These are phyloP conservation scores for Morus bassanus DNA, from an alignment of 2,797 vertebrate genomes.

Conservation along the genomic window DNA sequence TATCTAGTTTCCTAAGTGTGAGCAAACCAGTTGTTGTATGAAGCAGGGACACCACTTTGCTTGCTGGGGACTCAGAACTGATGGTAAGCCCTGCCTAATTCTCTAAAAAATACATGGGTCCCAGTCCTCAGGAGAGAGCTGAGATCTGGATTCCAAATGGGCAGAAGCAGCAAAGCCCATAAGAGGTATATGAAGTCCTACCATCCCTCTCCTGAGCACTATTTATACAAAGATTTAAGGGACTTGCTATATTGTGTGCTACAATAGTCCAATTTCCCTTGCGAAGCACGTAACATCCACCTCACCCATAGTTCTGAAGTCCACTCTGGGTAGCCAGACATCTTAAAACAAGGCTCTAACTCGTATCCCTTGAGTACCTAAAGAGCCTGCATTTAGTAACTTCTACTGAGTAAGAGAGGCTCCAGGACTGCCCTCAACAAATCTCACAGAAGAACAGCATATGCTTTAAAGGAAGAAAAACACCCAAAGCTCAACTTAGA, in stretches of 20 bases:
- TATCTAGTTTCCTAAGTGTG: background rate
- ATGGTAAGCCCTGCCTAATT: background rate
- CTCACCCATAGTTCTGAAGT: background rate
- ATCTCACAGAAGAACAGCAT: background rate
- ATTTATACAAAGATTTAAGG: background rate
- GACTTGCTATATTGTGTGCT: background rate
- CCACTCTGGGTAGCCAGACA: background rate
- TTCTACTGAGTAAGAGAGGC: background rate
- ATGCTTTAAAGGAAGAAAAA: background rate
- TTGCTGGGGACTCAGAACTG: background rate
- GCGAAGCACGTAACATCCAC: fast-evolving
- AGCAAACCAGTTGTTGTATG: background rate
- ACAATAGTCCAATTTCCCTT: background rate
- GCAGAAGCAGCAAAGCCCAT: background rate
- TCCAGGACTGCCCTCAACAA: background rate
- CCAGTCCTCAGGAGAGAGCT: background rate
- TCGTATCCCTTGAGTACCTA: background rate
- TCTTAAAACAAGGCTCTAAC: background rate
- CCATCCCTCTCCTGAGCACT: background rate
- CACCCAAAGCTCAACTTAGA: background rate
- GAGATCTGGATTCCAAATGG: background rate
- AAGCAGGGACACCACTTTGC: background rate
- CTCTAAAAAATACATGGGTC: background rate
- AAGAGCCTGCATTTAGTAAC: background rate
- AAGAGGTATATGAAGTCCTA: background rate